These are phyloP conservation scores for Choloepus hoffmanni DNA, from an alignment of 2,113 vertebrate genomes.

Conservation along the genomic window DNA sequence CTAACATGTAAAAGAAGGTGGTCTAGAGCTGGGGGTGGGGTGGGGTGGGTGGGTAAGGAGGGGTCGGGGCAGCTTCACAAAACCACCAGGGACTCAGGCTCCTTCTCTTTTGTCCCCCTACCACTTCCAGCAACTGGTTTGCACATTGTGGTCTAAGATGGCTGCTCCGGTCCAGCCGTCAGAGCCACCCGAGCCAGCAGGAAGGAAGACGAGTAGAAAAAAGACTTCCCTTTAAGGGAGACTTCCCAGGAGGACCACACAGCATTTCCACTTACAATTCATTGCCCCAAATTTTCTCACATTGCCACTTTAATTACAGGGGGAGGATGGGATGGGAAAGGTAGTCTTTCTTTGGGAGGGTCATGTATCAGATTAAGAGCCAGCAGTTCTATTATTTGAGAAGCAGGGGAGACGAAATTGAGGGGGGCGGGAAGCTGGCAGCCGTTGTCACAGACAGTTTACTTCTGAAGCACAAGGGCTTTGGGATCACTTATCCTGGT, in stretches of 20 bases:
- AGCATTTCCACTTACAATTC: background rate
- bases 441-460: background rate
- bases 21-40: background rate
- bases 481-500: background rate
- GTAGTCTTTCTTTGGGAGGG: background rate
- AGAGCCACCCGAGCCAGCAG: background rate
- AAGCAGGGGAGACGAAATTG: background rate
- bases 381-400: background rate
- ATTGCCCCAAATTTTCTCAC: background rate
- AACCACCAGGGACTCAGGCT: background rate
- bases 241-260: background rate
- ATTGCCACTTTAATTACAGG: background rate
- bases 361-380: background rate
- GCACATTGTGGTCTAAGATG: background rate
- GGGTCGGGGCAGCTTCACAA: background rate
- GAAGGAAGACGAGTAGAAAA: background rate
- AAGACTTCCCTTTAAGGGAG: background rate
- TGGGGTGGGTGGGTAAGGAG: too few species aligned
- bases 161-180: fast-evolving
- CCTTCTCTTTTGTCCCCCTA: background rate
- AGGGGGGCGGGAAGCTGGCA: background rate
- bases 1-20: background rate
- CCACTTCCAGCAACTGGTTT: background rate
- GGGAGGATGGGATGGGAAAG: background rate
- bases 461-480: background rate